A percentile compares a stretch with the other conserved stretches of the same genome.
phyloP scores from a whole-genome alignment of 2,113 vertebrate species.

The Euleptes europaea region DNA sequence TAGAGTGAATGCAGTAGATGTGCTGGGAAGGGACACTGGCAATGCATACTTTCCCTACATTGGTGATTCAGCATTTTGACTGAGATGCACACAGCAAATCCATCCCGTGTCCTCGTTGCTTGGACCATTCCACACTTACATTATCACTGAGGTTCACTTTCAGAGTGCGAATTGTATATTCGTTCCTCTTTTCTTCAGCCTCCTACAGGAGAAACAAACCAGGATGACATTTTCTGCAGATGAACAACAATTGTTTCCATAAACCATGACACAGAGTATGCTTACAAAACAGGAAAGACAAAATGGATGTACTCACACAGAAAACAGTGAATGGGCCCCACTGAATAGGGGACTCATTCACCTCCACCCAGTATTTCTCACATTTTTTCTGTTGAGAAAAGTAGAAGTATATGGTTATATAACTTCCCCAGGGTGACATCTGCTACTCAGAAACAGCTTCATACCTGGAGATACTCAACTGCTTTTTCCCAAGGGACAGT shows the following conservation, averaged over 20 bases:
- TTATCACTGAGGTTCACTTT: constrained; percentile 77
- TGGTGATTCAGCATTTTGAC: neutral
- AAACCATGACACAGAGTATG: neutral
- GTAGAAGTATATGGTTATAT: constrained; percentile 35
- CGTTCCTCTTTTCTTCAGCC: constrained; percentile 83
- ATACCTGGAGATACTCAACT: neutral
- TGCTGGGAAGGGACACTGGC: neutral
- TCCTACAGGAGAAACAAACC: constrained; percentile 73
- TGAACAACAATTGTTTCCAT: neutral
- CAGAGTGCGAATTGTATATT: constrained; percentile 86
- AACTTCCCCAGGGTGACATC: neutral
- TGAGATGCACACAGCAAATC: neutral
- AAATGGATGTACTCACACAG: constrained; percentile 83
- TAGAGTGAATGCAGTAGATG: neutral
- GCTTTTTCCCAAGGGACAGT: neutral
- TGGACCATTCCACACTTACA: constrained; percentile 75
- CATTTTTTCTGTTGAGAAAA: constrained; percentile 89
- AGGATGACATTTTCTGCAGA: neutral
- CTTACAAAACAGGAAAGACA: neutral
- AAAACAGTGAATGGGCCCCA: constrained; percentile 83
- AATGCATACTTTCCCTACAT: neutral
- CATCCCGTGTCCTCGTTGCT: neutral
- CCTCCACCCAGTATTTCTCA: constrained; percentile 90
- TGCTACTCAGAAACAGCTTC: neutral
- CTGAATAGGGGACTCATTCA: constrained; percentile 63